phyloP scores from a whole-genome alignment of 2,797 vertebrate genomes.

The Lacerta bilineata region DNA sequence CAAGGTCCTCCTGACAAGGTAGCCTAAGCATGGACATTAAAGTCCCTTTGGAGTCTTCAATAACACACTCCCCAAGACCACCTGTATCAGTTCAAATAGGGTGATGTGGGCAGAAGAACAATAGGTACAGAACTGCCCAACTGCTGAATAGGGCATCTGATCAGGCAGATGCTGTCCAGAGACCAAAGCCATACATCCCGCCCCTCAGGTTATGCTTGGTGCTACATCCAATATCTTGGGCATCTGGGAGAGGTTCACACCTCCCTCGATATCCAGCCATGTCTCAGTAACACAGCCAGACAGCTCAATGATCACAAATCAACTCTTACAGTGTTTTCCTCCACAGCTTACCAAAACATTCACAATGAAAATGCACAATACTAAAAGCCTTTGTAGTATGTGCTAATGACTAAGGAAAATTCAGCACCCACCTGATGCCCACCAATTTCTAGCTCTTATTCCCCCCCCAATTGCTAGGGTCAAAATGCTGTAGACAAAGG shows the following conservation, averaged over 20 bases:
- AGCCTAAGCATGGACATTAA: too few relatives aligned
- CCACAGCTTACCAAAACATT: not conserved
- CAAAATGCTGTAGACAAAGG: not conserved
- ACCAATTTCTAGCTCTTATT: not conserved
- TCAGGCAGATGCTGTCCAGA: too few relatives aligned
- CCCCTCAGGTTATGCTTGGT: too few relatives aligned
- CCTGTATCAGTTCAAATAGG: too few relatives aligned
- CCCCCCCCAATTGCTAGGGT: not conserved
- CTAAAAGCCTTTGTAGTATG: not conserved
- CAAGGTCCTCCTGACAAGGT: not conserved
- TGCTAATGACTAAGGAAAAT: not conserved
- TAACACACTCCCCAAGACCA: too few relatives aligned
- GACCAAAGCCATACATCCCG: too few relatives aligned
- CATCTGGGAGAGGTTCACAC: not conserved
- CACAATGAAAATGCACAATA: not conserved
- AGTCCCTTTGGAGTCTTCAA: too few relatives aligned
- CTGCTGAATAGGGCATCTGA: too few relatives aligned
- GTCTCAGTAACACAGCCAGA: not conserved
- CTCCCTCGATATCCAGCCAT: not conserved
- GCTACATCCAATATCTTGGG: not conserved
- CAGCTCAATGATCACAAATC: not conserved
- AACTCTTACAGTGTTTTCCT: not conserved
- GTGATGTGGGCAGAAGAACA: too few relatives aligned
- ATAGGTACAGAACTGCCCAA: too few relatives aligned
- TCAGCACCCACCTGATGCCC: not conserved